A percentile compares a stretch with the other conserved stretches of the same genome.
Conservation (phyloP, 2,113 vertebrate genomes). For the Gopherus flavomarginatus region DNA sequence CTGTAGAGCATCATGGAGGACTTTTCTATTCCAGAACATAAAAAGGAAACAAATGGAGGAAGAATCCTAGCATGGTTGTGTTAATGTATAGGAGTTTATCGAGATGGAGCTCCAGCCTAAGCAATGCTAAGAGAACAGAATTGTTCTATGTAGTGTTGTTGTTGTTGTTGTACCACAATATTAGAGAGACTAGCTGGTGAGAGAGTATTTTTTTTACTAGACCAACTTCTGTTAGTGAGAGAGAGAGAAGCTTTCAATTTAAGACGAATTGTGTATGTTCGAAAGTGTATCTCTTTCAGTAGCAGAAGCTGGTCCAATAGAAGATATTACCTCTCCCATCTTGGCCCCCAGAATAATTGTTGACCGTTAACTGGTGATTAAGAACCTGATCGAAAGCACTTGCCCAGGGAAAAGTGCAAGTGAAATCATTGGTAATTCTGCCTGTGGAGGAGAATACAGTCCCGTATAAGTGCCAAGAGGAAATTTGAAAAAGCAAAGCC, state of each 20-base stretch:
- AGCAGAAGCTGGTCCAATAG: neutral
- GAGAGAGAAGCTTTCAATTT: neutral
- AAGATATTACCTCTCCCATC: neutral
- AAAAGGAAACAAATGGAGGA: neutral
- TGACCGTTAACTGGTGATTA: neutral
- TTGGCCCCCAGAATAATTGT: neutral
- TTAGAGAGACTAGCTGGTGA: neutral
- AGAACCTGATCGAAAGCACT: neutral
- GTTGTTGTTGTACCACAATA: neutral
- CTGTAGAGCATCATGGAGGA: neutral
- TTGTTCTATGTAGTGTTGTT: neutral
- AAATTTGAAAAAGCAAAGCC: neutral
- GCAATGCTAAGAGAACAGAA: neutral
- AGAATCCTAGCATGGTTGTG: neutral
- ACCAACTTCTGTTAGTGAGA: neutral
- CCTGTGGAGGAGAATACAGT: neutral
- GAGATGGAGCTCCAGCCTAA: neutral
- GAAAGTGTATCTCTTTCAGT: neutral
- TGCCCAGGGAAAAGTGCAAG: neutral
- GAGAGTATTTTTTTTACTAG: neutral
- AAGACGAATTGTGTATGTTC: neutral
- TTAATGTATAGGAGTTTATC: neutral
- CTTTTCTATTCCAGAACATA: neutral
- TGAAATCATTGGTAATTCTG: neutral
- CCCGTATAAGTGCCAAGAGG: neutral